Base-by-base conservation (phyloP, 2,888 invertebrate species). In the Ptilodon capucinus region DNA sequence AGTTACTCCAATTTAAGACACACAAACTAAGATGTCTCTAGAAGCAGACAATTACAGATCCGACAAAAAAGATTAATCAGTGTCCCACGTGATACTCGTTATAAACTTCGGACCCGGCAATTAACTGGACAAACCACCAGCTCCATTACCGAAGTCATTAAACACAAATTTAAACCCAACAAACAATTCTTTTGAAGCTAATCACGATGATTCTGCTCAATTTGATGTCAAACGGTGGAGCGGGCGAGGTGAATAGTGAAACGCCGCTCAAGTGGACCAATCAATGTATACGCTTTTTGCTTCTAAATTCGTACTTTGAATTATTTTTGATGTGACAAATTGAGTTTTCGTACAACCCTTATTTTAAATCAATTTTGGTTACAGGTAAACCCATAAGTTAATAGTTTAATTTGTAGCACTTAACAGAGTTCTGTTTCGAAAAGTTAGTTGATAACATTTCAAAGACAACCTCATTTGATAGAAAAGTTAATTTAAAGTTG, bases 111-210 rank as follows among this genome's bases (percentile, higher is more conserved):
- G 16, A 4, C 39, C 8, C 1, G 9, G 16, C 14, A 40, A 40
- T 40, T 25, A 40, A 16, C 23, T 25, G 40, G 40, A 25, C 16
- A 16, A 40, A 40, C 25, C 25, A 16, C 40, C 9, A 8, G 14
- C 11, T 25, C 25, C 14, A 40, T 40, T 40, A 40, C 23, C 14
- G 16, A 23, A 16, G 8, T 25, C 21, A 40, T 40, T 40, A 40
- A 39, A 21, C 16, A 40, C 14, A 16, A 4, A 13, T 19, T 39
- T 19, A 4, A 8, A 25, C 8, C 9, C 9, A 25, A 25, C 18
- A 40, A 40, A 40, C 40, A 40, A 25, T 16, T 40, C 40, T 14
- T 40, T 40, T 25, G 9, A 40, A 40, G 2, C 40, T 25, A 40
- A 25, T 16, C 14, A 40, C 13, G 11, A 25, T 25, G 40, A 40